Evolutionary conservation across 2,888 invertebrate genomes (phyloP).

Genomic region (Andrena chrysosceles): DNA sequence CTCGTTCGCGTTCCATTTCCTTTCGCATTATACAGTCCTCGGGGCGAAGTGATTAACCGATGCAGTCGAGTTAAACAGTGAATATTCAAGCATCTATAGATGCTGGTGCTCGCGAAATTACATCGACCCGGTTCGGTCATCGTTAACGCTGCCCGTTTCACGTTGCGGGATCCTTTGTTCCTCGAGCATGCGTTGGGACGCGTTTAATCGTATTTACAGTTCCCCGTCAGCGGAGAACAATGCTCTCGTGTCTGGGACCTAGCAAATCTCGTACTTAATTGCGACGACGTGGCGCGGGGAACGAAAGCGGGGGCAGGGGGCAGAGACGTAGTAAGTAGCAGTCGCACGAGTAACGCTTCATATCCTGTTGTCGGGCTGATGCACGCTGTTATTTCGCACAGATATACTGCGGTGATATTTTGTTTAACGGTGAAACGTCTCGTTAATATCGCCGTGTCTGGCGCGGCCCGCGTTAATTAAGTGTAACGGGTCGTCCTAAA

Average conservation of each 20-base stretch:
- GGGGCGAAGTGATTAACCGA: background rate
- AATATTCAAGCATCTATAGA: background rate
- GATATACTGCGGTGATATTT: slow-evolving; percentile 36
- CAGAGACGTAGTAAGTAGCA: slow-evolving; percentile 27
- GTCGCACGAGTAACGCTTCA: slow-evolving; percentile 35
- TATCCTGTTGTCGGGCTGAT: slow-evolving; percentile 36
- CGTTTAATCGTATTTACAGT: slow-evolving; percentile 44
- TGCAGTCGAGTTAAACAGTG: background rate
- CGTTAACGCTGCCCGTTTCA: slow-evolving; percentile 12
- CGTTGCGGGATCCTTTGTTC: slow-evolving; percentile 10
- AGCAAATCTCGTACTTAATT: slow-evolving; percentile 52
- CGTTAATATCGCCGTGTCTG: slow-evolving; percentile 31
- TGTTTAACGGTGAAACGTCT: slow-evolving; percentile 37
- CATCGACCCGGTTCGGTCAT: background rate
- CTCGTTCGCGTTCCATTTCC: background rate
- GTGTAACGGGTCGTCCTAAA: slow-evolving; percentile 54
- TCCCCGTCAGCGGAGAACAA: slow-evolving; percentile 25
- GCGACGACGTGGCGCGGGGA: slow-evolving; percentile 1
- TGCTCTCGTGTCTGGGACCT: slow-evolving; percentile 9
- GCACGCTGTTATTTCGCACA: slow-evolving; percentile 24
- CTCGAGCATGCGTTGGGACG: slow-evolving; percentile 11
- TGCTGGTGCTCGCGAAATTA: slow-evolving; percentile 1
- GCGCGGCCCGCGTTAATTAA: slow-evolving; percentile 42
- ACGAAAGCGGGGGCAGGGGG: background rate
- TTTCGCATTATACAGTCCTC: background rate